Evolutionary conservation across 1,140 invertebrate species (phyloP).

Genomic region (Cecropterus lyciades): DNA sequence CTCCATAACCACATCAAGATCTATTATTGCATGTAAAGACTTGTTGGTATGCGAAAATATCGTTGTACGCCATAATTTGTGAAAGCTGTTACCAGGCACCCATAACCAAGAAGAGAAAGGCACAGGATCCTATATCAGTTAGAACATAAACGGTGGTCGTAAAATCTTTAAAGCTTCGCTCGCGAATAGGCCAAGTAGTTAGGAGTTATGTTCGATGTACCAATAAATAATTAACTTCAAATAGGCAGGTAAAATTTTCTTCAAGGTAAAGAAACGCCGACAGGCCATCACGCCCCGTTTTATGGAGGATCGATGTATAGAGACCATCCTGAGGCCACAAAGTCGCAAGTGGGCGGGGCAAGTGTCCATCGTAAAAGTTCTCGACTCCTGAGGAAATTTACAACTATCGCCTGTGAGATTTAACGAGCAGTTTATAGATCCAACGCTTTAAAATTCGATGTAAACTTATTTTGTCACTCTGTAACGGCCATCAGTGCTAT

Average conservation of each 20-base stretch:
- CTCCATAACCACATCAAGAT: too few relatives aligned
- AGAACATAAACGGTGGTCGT: slow-evolving; percentile 16
- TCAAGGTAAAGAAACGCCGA: slow-evolving; percentile 51
- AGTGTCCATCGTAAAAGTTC: slow-evolving; percentile 73
- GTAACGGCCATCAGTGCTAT: slow-evolving; percentile 50
- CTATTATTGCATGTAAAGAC: too few relatives aligned
- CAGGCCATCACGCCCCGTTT: slow-evolving; percentile 59
- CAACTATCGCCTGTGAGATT: slow-evolving; percentile 76
- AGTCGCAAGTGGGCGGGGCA: slow-evolving; percentile 73
- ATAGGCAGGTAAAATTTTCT: slow-evolving; percentile 32
- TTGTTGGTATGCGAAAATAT: background rate
- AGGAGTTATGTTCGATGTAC: slow-evolving; percentile 23
- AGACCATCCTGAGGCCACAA: slow-evolving; percentile 61
- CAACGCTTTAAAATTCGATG: slow-evolving; percentile 72
- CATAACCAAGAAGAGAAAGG: slow-evolving; percentile 27
- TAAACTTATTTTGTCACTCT: slow-evolving; percentile 71
- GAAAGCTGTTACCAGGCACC: background rate
- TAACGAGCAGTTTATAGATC: slow-evolving; percentile 81
- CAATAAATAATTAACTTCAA: slow-evolving; percentile 31
- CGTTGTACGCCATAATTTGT: background rate
- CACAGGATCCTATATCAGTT: slow-evolving; percentile 16
- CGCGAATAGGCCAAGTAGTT: slow-evolving; percentile 23
- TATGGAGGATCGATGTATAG: slow-evolving; percentile 69
- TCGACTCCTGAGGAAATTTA: slow-evolving; percentile 74
- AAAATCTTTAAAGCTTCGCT: slow-evolving; percentile 24